phyloP scores from a whole-genome alignment of 2,888 invertebrate genomes.

The Rhagonycha lutea region DNA sequence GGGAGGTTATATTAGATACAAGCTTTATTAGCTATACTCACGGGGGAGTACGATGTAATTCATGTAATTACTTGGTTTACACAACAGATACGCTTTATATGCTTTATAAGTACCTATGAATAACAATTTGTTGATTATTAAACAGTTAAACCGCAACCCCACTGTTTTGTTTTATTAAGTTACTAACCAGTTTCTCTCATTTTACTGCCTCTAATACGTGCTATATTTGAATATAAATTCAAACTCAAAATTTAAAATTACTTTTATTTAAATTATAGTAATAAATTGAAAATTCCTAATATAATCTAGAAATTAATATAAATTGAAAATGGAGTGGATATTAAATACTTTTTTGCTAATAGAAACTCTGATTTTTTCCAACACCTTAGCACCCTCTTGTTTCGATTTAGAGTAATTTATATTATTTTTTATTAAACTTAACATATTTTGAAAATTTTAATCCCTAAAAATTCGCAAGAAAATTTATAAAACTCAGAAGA shows the following conservation, averaged over 20 bases:
- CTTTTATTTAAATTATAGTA: not conserved
- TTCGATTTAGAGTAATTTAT: too few species aligned
- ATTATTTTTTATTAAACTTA: too few species aligned
- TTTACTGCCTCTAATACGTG: not conserved
- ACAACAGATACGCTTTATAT: constrained; percentile 25
- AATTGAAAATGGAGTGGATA: too few species aligned
- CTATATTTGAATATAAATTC: not conserved
- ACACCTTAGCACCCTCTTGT: too few species aligned
- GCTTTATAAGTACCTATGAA: constrained; percentile 25
- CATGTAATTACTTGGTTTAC: constrained; percentile 24
- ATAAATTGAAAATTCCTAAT: too few species aligned
- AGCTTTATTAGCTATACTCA: constrained; percentile 23
- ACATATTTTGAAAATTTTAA: too few species aligned
- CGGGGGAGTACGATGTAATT: constrained; percentile 22
- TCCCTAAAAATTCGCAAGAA: too few species aligned
- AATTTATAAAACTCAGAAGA: too few species aligned
- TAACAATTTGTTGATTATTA: constrained; percentile 28
- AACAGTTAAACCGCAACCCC: constrained; percentile 17
- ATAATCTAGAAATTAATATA: too few species aligned
- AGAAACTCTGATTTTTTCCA: too few species aligned
- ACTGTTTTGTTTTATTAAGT: constrained; percentile 3
- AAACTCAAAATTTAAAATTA: not conserved
- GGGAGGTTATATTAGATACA: constrained; percentile 17
- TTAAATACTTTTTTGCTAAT: too few species aligned
- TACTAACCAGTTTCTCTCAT: not conserved